Percentiles rank a stretch among this genome's conserved stretches.
These are phyloP conservation scores for Anthoptus insignis DNA, from an alignment of 2,888 invertebrate genomes.

Conservation along the genomic window DNA sequence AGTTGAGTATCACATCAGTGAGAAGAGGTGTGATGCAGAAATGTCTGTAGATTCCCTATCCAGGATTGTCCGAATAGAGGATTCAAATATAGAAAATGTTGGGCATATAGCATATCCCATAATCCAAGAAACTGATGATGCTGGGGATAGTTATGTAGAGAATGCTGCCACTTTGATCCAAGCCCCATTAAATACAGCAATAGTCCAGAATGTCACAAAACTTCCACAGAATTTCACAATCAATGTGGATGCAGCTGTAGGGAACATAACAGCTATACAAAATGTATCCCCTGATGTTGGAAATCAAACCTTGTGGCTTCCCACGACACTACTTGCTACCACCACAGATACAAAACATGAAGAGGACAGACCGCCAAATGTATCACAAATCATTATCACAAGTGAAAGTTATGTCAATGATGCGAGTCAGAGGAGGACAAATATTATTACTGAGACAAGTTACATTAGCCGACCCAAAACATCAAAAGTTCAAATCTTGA, in stretches of 20 bases:
- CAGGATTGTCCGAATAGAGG: slow-evolving; percentile 78
- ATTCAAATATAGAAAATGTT: slow-evolving; percentile 71
- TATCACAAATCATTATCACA: slow-evolving; percentile 82
- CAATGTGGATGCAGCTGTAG: slow-evolving; percentile 79
- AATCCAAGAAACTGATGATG: slow-evolving; percentile 76
- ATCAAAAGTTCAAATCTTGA: slow-evolving; percentile 83
- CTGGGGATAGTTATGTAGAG: slow-evolving; percentile 75
- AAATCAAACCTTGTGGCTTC: slow-evolving; percentile 80
- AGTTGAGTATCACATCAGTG: slow-evolving; percentile 76
- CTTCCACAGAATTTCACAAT: slow-evolving; percentile 82
- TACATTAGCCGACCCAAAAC: slow-evolving; percentile 73
- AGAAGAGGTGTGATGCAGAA: slow-evolving; percentile 72
- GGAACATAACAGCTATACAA: slow-evolving; percentile 80
- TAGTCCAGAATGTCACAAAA: slow-evolving; percentile 81
- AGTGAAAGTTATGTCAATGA: slow-evolving; percentile 80
- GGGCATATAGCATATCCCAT: slow-evolving; percentile 76
- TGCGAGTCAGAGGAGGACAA: slow-evolving; percentile 68
- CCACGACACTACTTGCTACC: slow-evolving; percentile 78
- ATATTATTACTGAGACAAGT: slow-evolving; percentile 76
- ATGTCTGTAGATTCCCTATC: slow-evolving; percentile 78
- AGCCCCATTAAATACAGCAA: slow-evolving; percentile 76
- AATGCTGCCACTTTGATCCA: slow-evolving; percentile 77
- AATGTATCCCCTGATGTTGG: slow-evolving; percentile 81
- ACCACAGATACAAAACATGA: slow-evolving; percentile 74
- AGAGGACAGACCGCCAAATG: slow-evolving; percentile 71